Conservation (phyloP, 2,888 invertebrate species). For the Scrobipalpa atriplicella region DNA sequence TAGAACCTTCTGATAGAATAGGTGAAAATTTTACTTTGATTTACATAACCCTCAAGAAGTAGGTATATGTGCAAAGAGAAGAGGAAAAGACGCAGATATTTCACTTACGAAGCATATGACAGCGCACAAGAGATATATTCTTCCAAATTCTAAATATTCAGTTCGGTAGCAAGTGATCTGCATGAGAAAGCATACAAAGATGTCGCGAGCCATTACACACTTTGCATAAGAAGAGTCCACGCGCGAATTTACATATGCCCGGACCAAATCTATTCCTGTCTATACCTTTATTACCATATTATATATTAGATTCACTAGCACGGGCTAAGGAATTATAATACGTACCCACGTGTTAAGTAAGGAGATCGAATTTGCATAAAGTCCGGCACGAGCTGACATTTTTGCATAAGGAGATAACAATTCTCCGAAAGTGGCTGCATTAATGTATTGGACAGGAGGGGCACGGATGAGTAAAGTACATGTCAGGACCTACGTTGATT, state of each 20-base stretch:
- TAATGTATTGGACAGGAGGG: slow-evolving; percentile 48
- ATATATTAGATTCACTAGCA: slow-evolving; percentile 61
- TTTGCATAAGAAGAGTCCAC: slow-evolving; percentile 80
- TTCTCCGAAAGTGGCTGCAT: slow-evolving; percentile 65
- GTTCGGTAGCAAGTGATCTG: slow-evolving; percentile 49
- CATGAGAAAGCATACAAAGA: slow-evolving; percentile 65
- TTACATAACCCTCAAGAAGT: background rate
- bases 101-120: background rate
- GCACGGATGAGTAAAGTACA: slow-evolving; percentile 34
- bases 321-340: slow-evolving; percentile 47
- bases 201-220: slow-evolving; percentile 62
- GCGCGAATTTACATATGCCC: slow-evolving; percentile 75
- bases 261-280: slow-evolving; percentile 63
- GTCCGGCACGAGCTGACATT: slow-evolving; percentile 79
- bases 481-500: slow-evolving; percentile 49
- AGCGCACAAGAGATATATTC: slow-evolving; percentile 30
- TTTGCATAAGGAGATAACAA: slow-evolving; percentile 78
- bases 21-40: background rate
- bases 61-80: background rate
- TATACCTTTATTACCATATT: slow-evolving; percentile 50
- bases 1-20: background rate
- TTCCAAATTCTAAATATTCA: slow-evolving; percentile 45
- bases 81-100: background rate
- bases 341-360: slow-evolving; percentile 63
- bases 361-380: slow-evolving; percentile 73